phyloP scores from a whole-genome alignment of 2,888 invertebrate species.

The Hydriomena furcata region DNA sequence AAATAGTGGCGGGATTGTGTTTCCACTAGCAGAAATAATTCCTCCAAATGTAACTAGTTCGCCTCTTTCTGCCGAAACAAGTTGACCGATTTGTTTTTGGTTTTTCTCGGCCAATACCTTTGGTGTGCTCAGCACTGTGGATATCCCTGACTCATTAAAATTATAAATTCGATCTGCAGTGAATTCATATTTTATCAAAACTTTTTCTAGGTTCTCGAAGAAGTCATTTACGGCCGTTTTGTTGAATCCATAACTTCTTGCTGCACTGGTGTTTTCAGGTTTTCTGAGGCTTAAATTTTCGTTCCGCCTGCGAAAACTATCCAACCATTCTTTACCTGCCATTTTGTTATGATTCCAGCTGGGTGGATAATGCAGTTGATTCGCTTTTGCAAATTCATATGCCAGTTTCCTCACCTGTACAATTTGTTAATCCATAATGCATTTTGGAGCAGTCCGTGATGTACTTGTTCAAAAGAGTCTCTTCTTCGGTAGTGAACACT shows the following conservation, averaged over 20 bases:
- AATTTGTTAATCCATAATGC: too few species aligned
- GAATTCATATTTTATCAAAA: slow-evolving; percentile 11
- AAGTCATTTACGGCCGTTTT: too few species aligned
- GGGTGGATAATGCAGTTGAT: too few species aligned
- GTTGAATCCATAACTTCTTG: slow-evolving; percentile 43
- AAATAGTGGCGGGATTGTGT: slow-evolving; percentile 49
- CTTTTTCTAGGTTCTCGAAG: not conserved
- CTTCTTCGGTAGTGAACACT: too few species aligned
- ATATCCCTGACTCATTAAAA: slow-evolving; percentile 31
- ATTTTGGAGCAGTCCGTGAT: too few species aligned
- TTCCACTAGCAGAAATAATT: slow-evolving; percentile 44
- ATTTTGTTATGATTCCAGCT: too few species aligned
- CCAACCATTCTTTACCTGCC: slow-evolving; percentile 26
- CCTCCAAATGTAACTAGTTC: slow-evolving; percentile 52
- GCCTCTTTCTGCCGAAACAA: slow-evolving; percentile 51
- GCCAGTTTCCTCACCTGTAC: too few species aligned
- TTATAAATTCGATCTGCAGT: slow-evolving; percentile 31
- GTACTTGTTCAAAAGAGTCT: too few species aligned
- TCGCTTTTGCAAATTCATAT: too few species aligned
- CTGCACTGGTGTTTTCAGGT: slow-evolving; percentile 45
- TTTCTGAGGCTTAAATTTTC: slow-evolving; percentile 37
- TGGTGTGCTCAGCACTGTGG: slow-evolving; percentile 31
- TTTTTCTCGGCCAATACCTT: slow-evolving; percentile 28
- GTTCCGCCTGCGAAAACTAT: slow-evolving; percentile 13
- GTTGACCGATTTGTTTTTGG: slow-evolving; percentile 45